phyloP scores from a whole-genome alignment of 2,888 invertebrate species.

The Orthosia cruda region DNA sequence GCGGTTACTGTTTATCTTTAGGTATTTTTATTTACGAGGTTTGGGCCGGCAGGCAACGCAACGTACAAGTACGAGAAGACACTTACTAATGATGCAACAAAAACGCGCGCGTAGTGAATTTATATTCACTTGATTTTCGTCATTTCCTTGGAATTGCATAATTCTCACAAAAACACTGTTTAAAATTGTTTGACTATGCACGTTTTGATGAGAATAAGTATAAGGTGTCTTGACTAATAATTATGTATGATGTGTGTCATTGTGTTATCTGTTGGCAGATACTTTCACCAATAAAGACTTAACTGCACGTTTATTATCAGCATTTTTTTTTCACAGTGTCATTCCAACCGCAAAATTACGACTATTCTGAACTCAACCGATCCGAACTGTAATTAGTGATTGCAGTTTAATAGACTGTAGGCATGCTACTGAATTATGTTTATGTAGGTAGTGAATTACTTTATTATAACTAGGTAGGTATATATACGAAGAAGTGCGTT shows the following conservation, averaged over 20 bases:
- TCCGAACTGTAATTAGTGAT: no score
- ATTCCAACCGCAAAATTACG: neutral
- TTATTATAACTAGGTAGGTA: no score
- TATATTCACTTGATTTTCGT: neutral
- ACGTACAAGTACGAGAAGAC: neutral
- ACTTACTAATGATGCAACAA: neutral
- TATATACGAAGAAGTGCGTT: no score
- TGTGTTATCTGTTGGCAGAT: neutral
- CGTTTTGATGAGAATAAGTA: neutral
- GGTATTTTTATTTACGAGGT: slow-evolving; percentile 56
- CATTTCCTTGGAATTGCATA: neutral
- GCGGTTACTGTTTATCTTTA: slow-evolving; percentile 69
- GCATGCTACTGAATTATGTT: no score
- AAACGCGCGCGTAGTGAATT: neutral
- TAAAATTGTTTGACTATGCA: neutral
- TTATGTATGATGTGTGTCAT: neutral
- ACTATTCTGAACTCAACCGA: no score
- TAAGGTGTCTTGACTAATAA: neutral
- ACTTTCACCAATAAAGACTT: slow-evolving; percentile 17
- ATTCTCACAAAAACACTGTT: neutral
- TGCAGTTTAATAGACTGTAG: no score
- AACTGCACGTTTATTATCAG: neutral
- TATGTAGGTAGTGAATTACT: no score
- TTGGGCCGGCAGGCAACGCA: slow-evolving; percentile 5
- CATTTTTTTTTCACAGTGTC: neutral